Evolutionary conservation across 2,113 vertebrate genomes (phyloP).

Genomic region (Hystrix brachyura): DNA sequence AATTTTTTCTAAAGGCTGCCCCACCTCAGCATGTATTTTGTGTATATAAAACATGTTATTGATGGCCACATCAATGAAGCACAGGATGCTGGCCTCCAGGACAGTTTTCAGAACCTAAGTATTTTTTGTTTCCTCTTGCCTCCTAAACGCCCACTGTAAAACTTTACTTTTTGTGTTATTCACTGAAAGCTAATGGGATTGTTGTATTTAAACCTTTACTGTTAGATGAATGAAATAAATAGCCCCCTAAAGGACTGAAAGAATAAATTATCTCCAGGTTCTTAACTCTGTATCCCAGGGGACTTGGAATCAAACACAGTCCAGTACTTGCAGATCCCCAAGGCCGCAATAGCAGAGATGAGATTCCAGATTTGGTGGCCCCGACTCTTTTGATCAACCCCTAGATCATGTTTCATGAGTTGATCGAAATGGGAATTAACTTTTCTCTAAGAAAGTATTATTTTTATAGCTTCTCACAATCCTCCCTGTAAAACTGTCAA

Average conservation of each 20-base stretch:
- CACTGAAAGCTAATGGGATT: not conserved
- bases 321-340: not conserved
- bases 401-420: constrained; percentile 19
- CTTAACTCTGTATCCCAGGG: not conserved
- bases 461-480: constrained; percentile 69
- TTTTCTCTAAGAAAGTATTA: constrained; percentile 68
- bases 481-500: constrained; percentile 56
- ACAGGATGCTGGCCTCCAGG: not conserved
- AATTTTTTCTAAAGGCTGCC: not conserved
- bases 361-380: not conserved
- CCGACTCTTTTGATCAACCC: not conserved
- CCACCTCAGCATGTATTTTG: not conserved
- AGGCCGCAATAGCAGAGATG: not conserved
- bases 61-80: not conserved
- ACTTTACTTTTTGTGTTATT: not conserved
- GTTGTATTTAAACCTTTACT: constrained; percentile 1
- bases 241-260: not conserved
- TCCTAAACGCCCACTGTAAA: not conserved
- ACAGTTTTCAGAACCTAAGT: not conserved
- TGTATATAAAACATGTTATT: not conserved
- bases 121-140: not conserved
- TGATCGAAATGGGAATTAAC: constrained; percentile 51
- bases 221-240: not conserved
- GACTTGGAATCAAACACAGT: not conserved
- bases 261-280: not conserved